Conservation (phyloP, 2,113 vertebrate genomes). For the Periophthalmus modestus region DNA sequence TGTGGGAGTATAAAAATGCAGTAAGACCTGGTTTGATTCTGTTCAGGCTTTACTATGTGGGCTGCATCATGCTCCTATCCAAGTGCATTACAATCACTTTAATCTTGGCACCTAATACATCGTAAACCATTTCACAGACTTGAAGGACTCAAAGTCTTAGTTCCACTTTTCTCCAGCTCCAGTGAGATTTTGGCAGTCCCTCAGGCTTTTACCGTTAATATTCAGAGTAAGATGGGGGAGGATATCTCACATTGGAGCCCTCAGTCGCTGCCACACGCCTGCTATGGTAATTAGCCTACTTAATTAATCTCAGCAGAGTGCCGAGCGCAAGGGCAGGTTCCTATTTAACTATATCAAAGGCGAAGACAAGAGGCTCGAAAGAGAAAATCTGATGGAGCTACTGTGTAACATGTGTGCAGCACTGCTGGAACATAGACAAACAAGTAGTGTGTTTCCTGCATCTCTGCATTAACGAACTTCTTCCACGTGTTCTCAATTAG, state of each 20-base stretch:
- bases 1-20: conserved; percentile 13
- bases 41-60: conserved; percentile 46
- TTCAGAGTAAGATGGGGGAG: conserved; percentile 74
- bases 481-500: conserved; percentile 67
- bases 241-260: conserved; percentile 72
- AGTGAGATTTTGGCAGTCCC: conserved; percentile 67
- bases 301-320: conserved; percentile 75
- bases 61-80: conserved; percentile 17
- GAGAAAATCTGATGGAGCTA: conserved; percentile 33
- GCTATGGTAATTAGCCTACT: conserved; percentile 74
- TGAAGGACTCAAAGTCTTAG: conserved; percentile 52
- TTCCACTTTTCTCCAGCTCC: conserved; percentile 60
- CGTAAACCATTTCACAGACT: conserved; percentile 29
- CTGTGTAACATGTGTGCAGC: conserved; percentile 29
- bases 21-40: conserved; percentile 37
- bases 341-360: conserved; percentile 66
- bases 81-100: conserved; percentile 20
- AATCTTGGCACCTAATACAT: conserved; percentile 21
- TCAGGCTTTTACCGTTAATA: conserved; percentile 69
- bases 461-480: conserved; percentile 47
- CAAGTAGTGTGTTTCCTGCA: conserved; percentile 26
- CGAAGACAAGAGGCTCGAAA: conserved; percentile 42
- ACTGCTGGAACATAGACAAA: conserved; percentile 18
- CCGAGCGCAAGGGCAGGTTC: conserved; percentile 68
- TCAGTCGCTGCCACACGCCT: conserved; percentile 68